Evolutionary conservation across 2,113 vertebrate genomes (phyloP).

Genomic region (Phocoena phocoena): DNA sequence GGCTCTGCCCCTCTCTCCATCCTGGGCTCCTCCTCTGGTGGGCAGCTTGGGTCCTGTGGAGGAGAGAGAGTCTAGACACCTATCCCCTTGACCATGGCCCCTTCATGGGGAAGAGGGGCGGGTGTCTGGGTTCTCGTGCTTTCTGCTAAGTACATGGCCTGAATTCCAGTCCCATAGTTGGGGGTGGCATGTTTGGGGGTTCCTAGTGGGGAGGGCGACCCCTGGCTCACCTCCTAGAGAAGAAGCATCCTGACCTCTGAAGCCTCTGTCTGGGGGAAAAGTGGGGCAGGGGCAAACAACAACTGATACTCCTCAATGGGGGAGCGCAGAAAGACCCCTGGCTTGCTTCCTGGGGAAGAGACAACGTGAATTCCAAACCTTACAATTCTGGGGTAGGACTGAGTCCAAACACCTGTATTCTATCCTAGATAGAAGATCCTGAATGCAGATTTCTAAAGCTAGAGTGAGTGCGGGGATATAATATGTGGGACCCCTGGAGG

Average conservation of each 20-base stretch:
- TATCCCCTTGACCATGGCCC: neutral
- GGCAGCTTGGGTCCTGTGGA: constrained; percentile 38
- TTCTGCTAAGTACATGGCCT: neutral
- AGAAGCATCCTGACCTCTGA: neutral
- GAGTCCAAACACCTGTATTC: neutral
- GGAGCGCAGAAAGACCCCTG: neutral
- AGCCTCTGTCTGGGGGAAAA: neutral
- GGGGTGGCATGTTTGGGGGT: neutral
- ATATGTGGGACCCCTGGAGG: neutral
- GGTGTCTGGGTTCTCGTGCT: neutral
- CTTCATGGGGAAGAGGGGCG: neutral
- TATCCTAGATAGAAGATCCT: neutral
- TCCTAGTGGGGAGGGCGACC: neutral
- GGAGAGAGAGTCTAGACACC: neutral
- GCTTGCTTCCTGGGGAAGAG: neutral
- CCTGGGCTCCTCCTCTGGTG: neutral
- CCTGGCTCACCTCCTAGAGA: neutral
- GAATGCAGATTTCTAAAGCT: neutral
- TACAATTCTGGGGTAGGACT: neutral
- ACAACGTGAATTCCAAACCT: neutral
- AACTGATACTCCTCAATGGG: neutral
- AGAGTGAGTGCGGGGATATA: neutral
- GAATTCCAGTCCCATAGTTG: neutral
- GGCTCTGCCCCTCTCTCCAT: constrained; percentile 55
- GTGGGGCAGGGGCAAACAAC: neutral